Evolutionary conservation across 2,113 vertebrate genomes (phyloP), one percentile per base, ranked within the genome.

Genomic region (Chelonoidis abingdonii): DNA sequence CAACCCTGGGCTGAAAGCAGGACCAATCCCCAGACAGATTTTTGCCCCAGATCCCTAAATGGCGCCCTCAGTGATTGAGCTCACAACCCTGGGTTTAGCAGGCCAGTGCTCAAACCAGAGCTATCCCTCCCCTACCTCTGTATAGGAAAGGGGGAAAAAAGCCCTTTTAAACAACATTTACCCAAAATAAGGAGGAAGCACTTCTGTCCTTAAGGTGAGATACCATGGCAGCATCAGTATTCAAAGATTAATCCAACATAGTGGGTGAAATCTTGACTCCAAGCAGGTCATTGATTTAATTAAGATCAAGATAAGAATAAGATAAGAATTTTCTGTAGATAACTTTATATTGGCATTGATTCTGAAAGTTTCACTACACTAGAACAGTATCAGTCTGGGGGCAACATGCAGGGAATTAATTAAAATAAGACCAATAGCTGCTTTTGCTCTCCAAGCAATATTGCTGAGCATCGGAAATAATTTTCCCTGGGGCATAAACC

Each of bases 351-450:
- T 38, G n/a, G 65, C 19, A 4, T 72, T 5, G 2, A 38, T 72
- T n/a, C 17, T 69, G 62, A 69, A 69, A 69, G 62, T 69, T n/a
- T 17, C 62, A 69, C 65, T 38, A n/a, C 17, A 72, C 35, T 38
- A 38, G n/a, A 10, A 38, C 62, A 69, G 62, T n/a, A n/a, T 17
- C 62, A 72, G 19, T n/a, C 38, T 72, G 22, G n/a, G 19, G 65
- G 87, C 91, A 93, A n/a, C 44, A 25, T 35, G 44, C 91, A 97
- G 92, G 16, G 65, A 85, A 96, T 93, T 81, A 86, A 86, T 97
- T 96, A 97, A 97, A 95, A 95, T 95, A 97, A 92, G 94, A 92
- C 62, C 53, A 56, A 89, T 27, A 41, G 24, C 10, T 47, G 10
- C 41, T 27, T 78, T 38, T 78, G 11, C 24, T 47, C 41, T 44